Evolutionary conservation across 2,888 invertebrate species (phyloP), one percentile per base, ranked within the genome.

Genomic region (Aethes cnicana): DNA sequence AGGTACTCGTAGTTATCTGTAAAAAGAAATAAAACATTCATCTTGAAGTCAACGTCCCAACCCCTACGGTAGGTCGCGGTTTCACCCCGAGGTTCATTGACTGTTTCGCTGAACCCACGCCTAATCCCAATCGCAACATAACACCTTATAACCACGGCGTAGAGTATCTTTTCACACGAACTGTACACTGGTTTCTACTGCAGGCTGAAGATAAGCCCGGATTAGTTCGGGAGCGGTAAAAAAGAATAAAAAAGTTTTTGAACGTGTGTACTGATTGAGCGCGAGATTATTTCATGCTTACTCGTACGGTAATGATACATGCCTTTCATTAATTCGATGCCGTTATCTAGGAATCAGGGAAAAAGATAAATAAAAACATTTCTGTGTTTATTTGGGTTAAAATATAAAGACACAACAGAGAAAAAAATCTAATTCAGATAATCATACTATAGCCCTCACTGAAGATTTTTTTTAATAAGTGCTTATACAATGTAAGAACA

Each of bases 1-100:
- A n/a, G n/a, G n/a, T n/a, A n/a, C n/a, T n/a, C n/a, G n/a, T n/a
- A n/a, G n/a, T n/a, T n/a, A n/a, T 5, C 11, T 5, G 35, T 54
- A 54, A 44, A 53, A 58, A 26, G 16, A 49, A 53, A 58, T 61
- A 42, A 59, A 52, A 57, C 60, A 59, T 57, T 56, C 59, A 56
- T 53, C 60, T 36, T 44, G 57, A 62, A 56, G 63, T 66, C 76
- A 83, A 84, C 73, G 58, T 56, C 50, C 56, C 58, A 69, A 68
- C 70, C 80, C 74, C 82, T 83, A 81, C 68, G 74, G 82, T 86
- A 87, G 87, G 86, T 86, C 87, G 84, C 74, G 85, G 84, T 80
- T 81, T 70, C 69, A 66, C 70, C 71, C 72, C 58, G 62, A 75
- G 77, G 79, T 84, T 84, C 83, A 83, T 80, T 82, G 81, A 81